Percentiles rank a stretch among this genome's conserved stretches.
Evolutionary conservation across 2,797 vertebrate genomes (phyloP).

Genomic region (Carduelis carduelis): DNA sequence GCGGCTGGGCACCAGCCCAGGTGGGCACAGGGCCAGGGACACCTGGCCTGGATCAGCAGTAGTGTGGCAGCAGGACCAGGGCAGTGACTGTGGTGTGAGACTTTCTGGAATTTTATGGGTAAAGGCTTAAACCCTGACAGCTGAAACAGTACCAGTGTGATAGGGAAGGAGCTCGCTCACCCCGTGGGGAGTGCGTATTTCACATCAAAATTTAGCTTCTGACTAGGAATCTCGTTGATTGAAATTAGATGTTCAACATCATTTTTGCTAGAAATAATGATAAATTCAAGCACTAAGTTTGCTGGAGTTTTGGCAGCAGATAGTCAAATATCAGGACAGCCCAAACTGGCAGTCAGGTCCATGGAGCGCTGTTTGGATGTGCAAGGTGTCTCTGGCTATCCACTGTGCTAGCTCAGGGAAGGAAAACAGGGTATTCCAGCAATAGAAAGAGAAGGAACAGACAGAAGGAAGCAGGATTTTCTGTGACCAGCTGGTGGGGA

Average conservation of each 20-base stretch:
- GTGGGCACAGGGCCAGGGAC: background rate
- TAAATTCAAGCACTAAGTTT: background rate
- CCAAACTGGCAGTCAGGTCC: background rate
- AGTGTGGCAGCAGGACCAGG: background rate
- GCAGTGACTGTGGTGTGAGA: background rate
- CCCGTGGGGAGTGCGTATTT: rapidly evolving
- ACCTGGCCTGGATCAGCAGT: background rate
- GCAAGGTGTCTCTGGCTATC: background rate
- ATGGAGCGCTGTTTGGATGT: rapidly evolving
- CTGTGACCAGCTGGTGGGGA: background rate
- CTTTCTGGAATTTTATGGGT: background rate
- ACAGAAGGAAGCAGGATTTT: background rate
- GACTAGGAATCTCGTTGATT: background rate
- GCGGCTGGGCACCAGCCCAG: background rate
- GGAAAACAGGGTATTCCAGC: background rate
- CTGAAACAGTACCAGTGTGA: rapidly evolving
- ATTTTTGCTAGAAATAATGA: background rate
- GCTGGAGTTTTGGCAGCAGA: background rate
- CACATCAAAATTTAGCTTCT: background rate
- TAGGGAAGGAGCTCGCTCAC: background rate
- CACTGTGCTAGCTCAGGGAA: background rate
- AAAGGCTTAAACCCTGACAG: background rate
- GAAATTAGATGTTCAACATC: background rate
- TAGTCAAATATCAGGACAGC: background rate
- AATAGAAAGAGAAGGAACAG: background rate